phyloP scores from a whole-genome alignment of 1,140 invertebrate species.

The Bathynomus jamesi region DNA sequence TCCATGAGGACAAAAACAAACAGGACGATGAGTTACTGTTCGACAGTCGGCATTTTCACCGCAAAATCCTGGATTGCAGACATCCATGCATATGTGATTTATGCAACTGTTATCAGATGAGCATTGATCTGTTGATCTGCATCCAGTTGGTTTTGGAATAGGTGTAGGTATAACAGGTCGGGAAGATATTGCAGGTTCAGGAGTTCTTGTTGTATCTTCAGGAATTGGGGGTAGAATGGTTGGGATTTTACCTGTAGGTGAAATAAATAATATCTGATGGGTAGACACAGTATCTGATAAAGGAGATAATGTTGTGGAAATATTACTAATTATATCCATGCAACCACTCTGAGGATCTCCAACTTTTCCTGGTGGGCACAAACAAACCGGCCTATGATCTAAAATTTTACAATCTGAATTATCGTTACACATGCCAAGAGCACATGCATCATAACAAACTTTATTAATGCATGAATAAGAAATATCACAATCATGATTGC shows the following conservation, averaged over 20 bases:
- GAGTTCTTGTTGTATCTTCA: neutral
- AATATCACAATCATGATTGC: constrained; percentile 67
- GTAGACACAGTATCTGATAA: too few relatives aligned
- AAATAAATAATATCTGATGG: too few relatives aligned
- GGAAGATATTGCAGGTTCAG: neutral
- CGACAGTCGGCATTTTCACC: constrained; percentile 63
- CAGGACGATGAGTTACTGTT: constrained; percentile 63
- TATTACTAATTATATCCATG: constrained; percentile 44
- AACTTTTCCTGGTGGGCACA: constrained; percentile 67
- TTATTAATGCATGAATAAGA: constrained; percentile 65
- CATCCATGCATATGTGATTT: constrained; percentile 57
- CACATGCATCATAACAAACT: constrained; percentile 58
- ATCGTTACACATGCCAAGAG: constrained; percentile 18
- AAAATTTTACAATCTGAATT: constrained; percentile 64
- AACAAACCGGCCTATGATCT: constrained; percentile 62
- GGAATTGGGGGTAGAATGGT: too few relatives aligned
- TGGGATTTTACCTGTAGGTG: too few relatives aligned
- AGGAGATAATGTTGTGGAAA: neutral
- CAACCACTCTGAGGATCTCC: constrained; percentile 69
- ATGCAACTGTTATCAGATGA: constrained; percentile 70
- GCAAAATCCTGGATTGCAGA: constrained; percentile 57
- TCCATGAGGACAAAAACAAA: constrained; percentile 63
- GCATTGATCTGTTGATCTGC: constrained; percentile 66
- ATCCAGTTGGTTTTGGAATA: constrained; percentile 47
- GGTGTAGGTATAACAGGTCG: neutral